Percentiles rank a stretch among this genome's conserved stretches.
These are phyloP conservation scores for Eira barbara DNA, from an alignment of 2,113 vertebrate genomes.

Conservation along the genomic window DNA sequence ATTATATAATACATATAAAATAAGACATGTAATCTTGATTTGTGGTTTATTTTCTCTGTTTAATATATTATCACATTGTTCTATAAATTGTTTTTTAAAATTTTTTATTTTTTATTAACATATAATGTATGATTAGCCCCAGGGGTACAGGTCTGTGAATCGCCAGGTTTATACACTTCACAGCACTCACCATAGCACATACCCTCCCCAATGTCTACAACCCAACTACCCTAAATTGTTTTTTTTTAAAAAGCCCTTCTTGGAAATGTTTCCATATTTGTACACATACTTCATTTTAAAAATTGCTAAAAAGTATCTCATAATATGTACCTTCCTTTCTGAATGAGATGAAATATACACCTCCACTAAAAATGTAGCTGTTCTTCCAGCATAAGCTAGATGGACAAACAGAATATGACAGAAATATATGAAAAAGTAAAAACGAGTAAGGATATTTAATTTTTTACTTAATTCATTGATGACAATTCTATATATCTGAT, in stretches of 20 bases:
- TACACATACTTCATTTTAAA: not conserved
- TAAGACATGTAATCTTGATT: not conserved
- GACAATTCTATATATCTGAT: not conserved
- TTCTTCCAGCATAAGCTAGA: not conserved
- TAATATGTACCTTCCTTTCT: not conserved
- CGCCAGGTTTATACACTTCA: too few species aligned
- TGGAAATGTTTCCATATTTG: constrained; percentile 3
- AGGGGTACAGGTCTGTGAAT: too few species aligned
- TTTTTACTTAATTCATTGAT: not conserved
- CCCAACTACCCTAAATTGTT: too few species aligned
- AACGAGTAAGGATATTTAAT: not conserved
- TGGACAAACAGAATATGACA: not conserved
- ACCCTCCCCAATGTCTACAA: too few species aligned
- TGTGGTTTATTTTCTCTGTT: not conserved
- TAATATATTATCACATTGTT: not conserved
- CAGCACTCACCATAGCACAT: too few species aligned
- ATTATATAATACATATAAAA: not conserved
- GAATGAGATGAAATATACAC: not conserved
- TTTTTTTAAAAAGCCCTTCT: not conserved
- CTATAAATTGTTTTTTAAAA: not conserved
- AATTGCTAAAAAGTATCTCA: not conserved
- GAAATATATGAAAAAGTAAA: not conserved
- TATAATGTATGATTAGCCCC: too few species aligned
- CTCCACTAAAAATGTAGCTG: not conserved
- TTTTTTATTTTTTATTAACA: too few species aligned